phyloP scores from a whole-genome alignment of 2,888 invertebrate species.

The Eilema griseolum region DNA sequence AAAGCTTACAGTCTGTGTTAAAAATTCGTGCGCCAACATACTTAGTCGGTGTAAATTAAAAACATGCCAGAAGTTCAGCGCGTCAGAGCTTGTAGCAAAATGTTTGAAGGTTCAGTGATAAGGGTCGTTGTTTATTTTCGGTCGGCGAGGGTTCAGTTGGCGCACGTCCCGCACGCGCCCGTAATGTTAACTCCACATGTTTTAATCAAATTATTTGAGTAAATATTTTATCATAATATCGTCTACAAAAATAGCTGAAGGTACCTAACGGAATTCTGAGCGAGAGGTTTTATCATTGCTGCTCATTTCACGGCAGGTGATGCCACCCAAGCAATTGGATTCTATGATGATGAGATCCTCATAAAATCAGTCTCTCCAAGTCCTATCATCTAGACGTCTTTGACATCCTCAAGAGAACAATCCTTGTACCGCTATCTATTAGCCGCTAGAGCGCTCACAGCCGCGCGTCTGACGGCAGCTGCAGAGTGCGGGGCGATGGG shows the following conservation, averaged over 20 bases:
- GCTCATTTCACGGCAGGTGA: not conserved
- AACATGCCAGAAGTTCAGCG: conserved; percentile 1
- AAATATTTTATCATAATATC: conserved; percentile 14
- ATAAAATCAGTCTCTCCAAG: not conserved
- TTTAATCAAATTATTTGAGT: conserved; percentile 3
- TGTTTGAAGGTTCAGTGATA: conserved; percentile 11
- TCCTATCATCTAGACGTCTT: not conserved
- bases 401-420: not conserved
- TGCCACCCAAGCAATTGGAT: too few species aligned
- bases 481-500: not conserved
- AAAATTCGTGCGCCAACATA: not conserved
- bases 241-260: not conserved
- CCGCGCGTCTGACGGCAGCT: too few species aligned
- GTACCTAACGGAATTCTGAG: not conserved
- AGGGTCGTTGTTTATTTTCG: conserved; percentile 13
- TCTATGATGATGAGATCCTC: too few species aligned
- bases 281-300: not conserved
- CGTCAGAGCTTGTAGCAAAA: not conserved
- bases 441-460: too few species aligned
- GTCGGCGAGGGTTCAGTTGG: not conserved
- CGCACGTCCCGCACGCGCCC: not conserved
- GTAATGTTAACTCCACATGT: conserved; percentile 8
- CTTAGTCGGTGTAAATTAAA: conserved; percentile 12
- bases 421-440: too few species aligned
- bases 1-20: not conserved